Evolutionary conservation across 2,888 invertebrate species (phyloP), one percentile per base, ranked within the genome.

Genomic region (Amiota minor): DNA sequence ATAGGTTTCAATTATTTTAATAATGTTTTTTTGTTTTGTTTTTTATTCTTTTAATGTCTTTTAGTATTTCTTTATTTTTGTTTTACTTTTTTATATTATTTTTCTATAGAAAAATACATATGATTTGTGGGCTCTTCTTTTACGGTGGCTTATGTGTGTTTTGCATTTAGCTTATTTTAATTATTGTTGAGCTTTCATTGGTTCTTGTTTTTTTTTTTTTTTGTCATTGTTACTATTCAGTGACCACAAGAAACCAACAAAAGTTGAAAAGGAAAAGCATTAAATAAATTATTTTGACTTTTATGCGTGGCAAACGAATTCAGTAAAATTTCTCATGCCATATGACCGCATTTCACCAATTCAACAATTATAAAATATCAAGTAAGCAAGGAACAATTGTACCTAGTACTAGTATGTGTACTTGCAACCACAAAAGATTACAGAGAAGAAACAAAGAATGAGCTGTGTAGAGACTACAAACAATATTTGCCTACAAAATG

Each of bases 1-100:
- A 68, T 68, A 68, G 67, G 53, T 23, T 68, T 68, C 50, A 68
- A 68, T 68, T 68, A 68, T 53, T 68, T 68, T 68, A 68, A 68
- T 68, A 53, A 68, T 20, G 18, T 56, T 67, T 68, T 68, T 59
- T 14, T 18, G 8, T 59, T 61, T 61, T 61, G 0, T 20, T 12
- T 12, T 61, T 16, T 56, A 6, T 56, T 14, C 14, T 35, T 62
- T 4, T n/a, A 45, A 14, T 23, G 61, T 20, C 23, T 20, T 1
- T 16, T 9, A 53, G 16, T 18, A 61, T 14, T 12, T 18, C 14
- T 18, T 35, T 23, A 23, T 62, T 16, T 4, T 47, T 65, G 18
- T 2, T 65, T 65, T 65, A 65, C 35, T 65, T 65, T 65, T 62
- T 14, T 3, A 14, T 14, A 16, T 46, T 62, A 45, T 62, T 62